phyloP scores from a whole-genome alignment of 1,140 invertebrate species.

The Ptiloglossa arizonensis region DNA sequence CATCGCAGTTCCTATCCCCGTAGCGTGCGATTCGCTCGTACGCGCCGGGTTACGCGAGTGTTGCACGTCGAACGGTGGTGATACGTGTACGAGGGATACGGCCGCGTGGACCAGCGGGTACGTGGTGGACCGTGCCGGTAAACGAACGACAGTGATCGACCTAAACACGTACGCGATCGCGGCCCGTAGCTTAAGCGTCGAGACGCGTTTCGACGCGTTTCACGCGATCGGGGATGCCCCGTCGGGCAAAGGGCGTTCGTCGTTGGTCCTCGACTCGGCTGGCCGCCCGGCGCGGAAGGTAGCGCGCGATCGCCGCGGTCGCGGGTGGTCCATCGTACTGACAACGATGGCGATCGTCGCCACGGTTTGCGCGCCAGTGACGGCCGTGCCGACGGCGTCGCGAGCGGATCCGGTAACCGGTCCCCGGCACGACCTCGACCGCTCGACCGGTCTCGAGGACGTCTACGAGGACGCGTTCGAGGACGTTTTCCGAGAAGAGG shows the following conservation, averaged over 20 bases:
- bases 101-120: not conserved
- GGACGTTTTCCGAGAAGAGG: conserved; percentile 36
- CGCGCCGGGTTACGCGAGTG: conserved; percentile 14
- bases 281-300: not conserved
- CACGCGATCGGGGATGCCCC: not conserved
- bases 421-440: conserved; percentile 35
- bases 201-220: not conserved
- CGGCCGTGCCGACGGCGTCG: conserved; percentile 29
- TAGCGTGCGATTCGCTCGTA: too few species aligned
- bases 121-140: not conserved
- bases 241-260: not conserved
- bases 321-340: too few species aligned
- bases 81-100: not conserved
- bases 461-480: conserved; percentile 46
- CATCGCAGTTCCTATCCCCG: conserved; percentile 1
- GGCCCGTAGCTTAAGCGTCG: not conserved
- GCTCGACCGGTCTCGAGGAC: conserved; percentile 39
- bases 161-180: not conserved
- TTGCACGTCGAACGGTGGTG: not conserved
- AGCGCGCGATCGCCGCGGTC: not conserved
- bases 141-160: not conserved
- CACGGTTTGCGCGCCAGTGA: conserved; percentile 15
- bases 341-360: not conserved
- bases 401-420: conserved; percentile 15
- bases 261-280: not conserved